phyloP scores from a whole-genome alignment of 2,888 invertebrate species.

The Portevinia maculata region DNA sequence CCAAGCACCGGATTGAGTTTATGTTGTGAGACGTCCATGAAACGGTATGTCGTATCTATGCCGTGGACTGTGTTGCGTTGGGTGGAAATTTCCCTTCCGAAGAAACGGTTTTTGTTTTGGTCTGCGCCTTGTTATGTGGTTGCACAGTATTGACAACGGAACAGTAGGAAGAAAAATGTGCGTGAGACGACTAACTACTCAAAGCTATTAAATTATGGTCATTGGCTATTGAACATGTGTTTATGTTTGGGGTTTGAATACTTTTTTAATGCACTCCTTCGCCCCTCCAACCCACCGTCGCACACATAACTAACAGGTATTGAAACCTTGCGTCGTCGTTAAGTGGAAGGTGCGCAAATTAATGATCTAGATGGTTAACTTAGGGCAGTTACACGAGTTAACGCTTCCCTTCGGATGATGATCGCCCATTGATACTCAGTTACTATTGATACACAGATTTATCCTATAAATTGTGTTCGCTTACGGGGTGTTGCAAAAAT shows the following conservation, averaged over 20 bases:
- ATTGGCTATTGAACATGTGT: constrained; percentile 56
- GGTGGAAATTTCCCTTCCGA: constrained; percentile 57
- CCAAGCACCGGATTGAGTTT: constrained; percentile 72
- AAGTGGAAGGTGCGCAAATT: no score
- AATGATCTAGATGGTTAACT: no score
- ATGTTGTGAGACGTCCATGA: constrained; percentile 73
- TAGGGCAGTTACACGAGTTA: no score
- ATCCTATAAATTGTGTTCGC: no score
- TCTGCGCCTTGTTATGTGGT: not conserved
- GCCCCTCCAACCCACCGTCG: no score
- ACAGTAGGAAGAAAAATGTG: constrained; percentile 4
- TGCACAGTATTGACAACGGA: constrained; percentile 66
- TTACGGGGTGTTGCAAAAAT: no score
- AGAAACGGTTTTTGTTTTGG: constrained; percentile 60
- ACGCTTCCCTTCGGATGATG: no score
- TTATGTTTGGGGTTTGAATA: constrained; percentile 39
- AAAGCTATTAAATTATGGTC: constrained; percentile 49
- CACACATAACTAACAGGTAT: no score
- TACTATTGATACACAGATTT: no score
- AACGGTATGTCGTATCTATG: constrained; percentile 59
- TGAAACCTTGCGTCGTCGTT: no score
- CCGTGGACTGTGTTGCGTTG: constrained; percentile 15
- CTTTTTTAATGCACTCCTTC: no score
- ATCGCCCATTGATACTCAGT: no score
- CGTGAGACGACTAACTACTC: not conserved